A percentile compares a stretch with the other conserved stretches of the same genome.
These are phyloP conservation scores for Pimpla rufipes DNA, from an alignment of 2,888 invertebrate genomes.

Conservation along the genomic window DNA sequence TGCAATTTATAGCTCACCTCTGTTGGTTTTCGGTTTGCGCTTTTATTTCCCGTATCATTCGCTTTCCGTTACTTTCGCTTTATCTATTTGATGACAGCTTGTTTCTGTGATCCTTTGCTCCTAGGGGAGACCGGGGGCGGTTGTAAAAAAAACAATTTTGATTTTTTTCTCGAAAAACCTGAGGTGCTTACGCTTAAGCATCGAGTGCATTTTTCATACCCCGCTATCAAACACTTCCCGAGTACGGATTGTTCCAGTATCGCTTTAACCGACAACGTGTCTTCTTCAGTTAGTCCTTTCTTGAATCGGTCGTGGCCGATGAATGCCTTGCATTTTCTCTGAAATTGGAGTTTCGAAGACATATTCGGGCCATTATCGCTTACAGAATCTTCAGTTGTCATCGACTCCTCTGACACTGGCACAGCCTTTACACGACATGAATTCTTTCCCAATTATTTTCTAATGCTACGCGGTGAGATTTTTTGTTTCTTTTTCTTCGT, in stretches of 20 bases:
- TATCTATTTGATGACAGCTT: too few species aligned
- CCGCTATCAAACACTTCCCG: constrained; percentile 3
- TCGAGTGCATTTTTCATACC: constrained; percentile 4
- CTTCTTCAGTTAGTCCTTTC: constrained; percentile 3
- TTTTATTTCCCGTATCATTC: too few species aligned
- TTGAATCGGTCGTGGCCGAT: constrained; percentile 1
- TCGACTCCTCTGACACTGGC: background rate
- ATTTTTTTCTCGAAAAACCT: too few species aligned
- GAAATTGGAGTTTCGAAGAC: background rate
- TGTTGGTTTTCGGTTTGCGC: too few species aligned
- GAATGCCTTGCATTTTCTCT: constrained; percentile 13
- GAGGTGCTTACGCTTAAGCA: too few species aligned
- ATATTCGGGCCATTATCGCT: constrained; percentile 12
- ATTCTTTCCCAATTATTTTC: background rate
- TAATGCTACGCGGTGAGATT: background rate
- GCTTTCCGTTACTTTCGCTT: too few species aligned
- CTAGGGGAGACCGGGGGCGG: too few species aligned
- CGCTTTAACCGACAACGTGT: background rate
- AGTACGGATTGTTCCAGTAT: constrained; percentile 3
- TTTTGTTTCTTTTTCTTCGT: constrained; percentile 3
- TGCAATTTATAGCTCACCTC: too few species aligned
- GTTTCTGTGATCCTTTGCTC: too few species aligned
- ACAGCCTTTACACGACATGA: background rate
- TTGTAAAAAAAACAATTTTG: too few species aligned
- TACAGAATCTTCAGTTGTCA: background rate